phyloP scores from a whole-genome alignment of 2,888 invertebrate genomes.

The Actias luna region DNA sequence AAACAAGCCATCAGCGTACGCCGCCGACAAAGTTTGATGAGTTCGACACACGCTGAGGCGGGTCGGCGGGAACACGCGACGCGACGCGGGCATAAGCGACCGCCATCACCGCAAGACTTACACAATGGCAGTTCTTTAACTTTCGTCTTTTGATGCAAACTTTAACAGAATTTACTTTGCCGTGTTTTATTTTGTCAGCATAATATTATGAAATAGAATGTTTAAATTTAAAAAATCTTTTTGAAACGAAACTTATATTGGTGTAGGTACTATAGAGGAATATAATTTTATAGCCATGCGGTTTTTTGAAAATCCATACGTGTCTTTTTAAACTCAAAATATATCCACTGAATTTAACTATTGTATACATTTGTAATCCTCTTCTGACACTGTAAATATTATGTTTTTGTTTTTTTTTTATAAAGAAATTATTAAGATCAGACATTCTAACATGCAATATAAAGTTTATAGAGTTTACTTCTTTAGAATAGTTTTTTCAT shows the following conservation, averaged over 20 bases:
- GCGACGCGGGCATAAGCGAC: slow-evolving; percentile 41
- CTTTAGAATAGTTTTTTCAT: no score
- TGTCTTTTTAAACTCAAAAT: neutral
- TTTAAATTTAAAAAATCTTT: neutral
- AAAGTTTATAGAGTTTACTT: no score
- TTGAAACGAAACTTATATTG: neutral
- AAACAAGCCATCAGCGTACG: slow-evolving; percentile 12
- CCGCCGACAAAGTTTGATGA: slow-evolving; percentile 61
- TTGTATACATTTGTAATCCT: neutral
- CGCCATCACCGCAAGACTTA: slow-evolving; percentile 34
- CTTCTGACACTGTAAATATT: no score
- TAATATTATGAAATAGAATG: neutral
- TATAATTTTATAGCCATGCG: no score
- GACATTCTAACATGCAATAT: no score
- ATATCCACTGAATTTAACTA: neutral
- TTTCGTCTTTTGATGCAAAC: slow-evolving; percentile 48
- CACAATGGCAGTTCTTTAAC: slow-evolving; percentile 51
- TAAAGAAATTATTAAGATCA: no score
- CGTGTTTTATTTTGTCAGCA: slow-evolving; percentile 34
- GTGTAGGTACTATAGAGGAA: no score
- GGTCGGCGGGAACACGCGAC: neutral
- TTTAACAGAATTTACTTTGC: slow-evolving; percentile 44
- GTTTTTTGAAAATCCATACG: neutral
- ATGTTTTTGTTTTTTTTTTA: no score
- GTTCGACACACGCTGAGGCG: slow-evolving; percentile 57